Base-by-base conservation (phyloP, 1,140 invertebrate genomes). In the Hestina assimilis region DNA sequence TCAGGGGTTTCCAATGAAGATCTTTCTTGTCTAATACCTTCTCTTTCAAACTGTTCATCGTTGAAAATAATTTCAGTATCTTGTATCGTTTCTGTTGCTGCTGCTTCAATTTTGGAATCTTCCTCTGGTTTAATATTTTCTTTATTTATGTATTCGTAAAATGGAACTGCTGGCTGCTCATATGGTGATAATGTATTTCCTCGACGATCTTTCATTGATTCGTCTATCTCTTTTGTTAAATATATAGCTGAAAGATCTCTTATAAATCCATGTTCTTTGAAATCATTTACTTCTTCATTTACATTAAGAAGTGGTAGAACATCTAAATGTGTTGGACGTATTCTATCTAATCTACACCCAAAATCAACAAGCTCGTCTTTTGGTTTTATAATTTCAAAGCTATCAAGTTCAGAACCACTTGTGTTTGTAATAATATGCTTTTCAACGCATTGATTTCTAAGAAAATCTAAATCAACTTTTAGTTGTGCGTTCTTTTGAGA, bases 131-230 rank as follows among this genome's bases (percentile, higher is more conserved):
- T 8, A 14, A 45, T 26, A 2, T 40, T 31, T 29, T 61, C 58
- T 48, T 57, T 56, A 21, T 46, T 51, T 2, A 14, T 28, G 15
- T 61, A 65, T 17, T 53, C 53, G 31, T 60, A 53, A 29, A 65
- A 57, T 19, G 58, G 58, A 21, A 65, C 48, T 1, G 48, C 50
- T 31, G 41, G 61, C 15, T 42, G 29, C 0, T 52, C 63, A 41
- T 65, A 65, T 8, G 63, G 58, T 21, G 41, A 51, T 6, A 65
- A 33, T 8, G 54, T 35, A 19, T 33, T n/a, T n/a, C n/a, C 20
- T 4, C 58, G 53, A 3, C 17, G 35, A 19, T 57, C 50, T 21
- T 41, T 20, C 3, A 20, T 7, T 17, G 20, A 14, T n/a, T 51
- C 33, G 7, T 59, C 35, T 11, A 40, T 7, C 11, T 29, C 41